Percentiles rank a stretch among this genome's conserved stretches.
Evolutionary conservation across 2,797 vertebrate species (phyloP).

Genomic region (Channallabes apus): DNA sequence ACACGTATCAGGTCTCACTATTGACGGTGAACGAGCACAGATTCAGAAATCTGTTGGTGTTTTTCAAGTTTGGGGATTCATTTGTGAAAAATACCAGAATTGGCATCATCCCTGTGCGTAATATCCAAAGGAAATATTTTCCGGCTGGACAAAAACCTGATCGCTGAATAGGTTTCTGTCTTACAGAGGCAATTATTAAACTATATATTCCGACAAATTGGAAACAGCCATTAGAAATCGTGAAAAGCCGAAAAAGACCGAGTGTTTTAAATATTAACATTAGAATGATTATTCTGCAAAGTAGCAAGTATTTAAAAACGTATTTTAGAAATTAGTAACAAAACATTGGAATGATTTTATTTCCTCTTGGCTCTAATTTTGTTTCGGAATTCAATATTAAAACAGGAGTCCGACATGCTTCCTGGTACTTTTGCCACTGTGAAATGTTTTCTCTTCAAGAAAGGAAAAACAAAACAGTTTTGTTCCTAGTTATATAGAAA

Average conservation of each 20-base stretch:
- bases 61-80: constrained; percentile 6
- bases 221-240: constrained; percentile 6
- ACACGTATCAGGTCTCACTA: neutral
- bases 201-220: constrained; percentile 17
- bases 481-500: constrained; percentile 51
- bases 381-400: constrained; percentile 18
- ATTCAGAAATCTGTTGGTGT: neutral
- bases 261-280: constrained; percentile 21
- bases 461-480: constrained; percentile 22
- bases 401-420: constrained; percentile 19
- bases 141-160: constrained; percentile 15
- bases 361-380: constrained; percentile 14
- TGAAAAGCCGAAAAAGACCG: neutral
- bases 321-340: constrained; percentile 20
- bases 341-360: constrained; percentile 18
- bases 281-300: neutral
- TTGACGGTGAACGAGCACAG: neutral
- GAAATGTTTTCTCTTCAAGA: constrained; percentile 42
- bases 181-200: constrained; percentile 23
- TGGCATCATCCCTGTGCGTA: neutral
- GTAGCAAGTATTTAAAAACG: constrained; percentile 16
- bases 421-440: constrained; percentile 28
- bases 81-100: constrained; percentile 13
- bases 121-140: constrained; percentile 20
- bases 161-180: constrained; percentile 22